Conservation (phyloP, 2,797 vertebrate species). For the Oryzias sinensis region DNA sequence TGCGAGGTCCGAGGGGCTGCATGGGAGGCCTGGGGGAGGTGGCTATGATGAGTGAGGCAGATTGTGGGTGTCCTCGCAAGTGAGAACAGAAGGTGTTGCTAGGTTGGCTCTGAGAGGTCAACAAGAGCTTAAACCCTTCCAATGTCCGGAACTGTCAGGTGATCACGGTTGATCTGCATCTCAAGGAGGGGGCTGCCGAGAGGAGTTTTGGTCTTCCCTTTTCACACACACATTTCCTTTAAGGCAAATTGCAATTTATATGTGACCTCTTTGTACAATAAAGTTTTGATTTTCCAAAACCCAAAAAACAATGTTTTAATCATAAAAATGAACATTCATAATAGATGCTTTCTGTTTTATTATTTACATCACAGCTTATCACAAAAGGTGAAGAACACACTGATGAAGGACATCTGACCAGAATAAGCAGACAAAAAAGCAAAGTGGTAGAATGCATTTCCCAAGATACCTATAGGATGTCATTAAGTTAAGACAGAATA, state of each 20-base stretch:
- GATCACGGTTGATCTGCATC: slow-evolving; percentile 76
- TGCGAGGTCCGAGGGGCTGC: slow-evolving; percentile 69
- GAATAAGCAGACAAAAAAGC: too few species aligned
- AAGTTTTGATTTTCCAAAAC: too few species aligned
- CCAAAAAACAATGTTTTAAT: too few species aligned
- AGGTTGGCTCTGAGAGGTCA: slow-evolving; percentile 71
- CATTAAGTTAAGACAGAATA: too few species aligned
- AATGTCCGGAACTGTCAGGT: slow-evolving; percentile 74
- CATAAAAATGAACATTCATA: too few species aligned
- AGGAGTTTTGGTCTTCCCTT: slow-evolving; percentile 38
- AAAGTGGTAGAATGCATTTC: too few species aligned
- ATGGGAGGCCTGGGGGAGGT: slow-evolving; percentile 72
- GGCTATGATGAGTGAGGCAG: slow-evolving; percentile 38
- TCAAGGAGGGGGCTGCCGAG: slow-evolving; percentile 65
- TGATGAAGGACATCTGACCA: too few species aligned
- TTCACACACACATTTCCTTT: slow-evolving; percentile 29
- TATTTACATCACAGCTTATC: too few species aligned
- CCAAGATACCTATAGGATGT: too few species aligned
- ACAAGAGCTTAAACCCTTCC: slow-evolving; percentile 61
- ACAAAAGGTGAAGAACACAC: too few species aligned
- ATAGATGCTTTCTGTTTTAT: too few species aligned
- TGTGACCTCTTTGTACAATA: too few species aligned
- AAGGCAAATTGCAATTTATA: not conserved
- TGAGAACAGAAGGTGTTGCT: slow-evolving; percentile 71
- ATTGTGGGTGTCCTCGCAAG: slow-evolving; percentile 69